A percentile compares a stretch with the other conserved stretches of the same genome.
Conservation (phyloP, 1,140 invertebrate species). For the Trachymyrmex cornetzi region DNA sequence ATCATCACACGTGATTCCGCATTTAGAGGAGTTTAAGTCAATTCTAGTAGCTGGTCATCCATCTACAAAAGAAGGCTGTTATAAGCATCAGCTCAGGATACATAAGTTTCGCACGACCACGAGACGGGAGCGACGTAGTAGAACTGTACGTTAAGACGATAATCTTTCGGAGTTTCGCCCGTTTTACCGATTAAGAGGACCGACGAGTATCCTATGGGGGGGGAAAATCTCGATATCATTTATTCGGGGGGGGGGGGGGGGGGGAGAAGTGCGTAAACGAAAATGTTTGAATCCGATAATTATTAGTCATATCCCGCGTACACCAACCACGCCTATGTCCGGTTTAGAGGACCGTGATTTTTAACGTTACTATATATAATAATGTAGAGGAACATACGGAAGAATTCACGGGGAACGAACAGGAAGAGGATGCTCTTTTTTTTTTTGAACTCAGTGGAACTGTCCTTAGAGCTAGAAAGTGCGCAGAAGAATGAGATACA, state of each 20-base stretch:
- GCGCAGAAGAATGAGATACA: constrained; percentile 38
- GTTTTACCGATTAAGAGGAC: constrained; percentile 45
- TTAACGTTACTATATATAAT: constrained; percentile 69
- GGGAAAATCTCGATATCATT: constrained; percentile 58
- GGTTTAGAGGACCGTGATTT: constrained; percentile 68
- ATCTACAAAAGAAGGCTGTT: constrained; percentile 70
- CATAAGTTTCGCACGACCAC: constrained; percentile 68
- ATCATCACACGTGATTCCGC: constrained; percentile 57
- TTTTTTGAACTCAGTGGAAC: constrained; percentile 62
- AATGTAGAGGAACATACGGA: constrained; percentile 43
- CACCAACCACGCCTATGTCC: constrained; percentile 73
- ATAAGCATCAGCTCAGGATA: constrained; percentile 73
- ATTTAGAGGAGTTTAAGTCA: constrained; percentile 70
- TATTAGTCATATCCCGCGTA: constrained; percentile 68
- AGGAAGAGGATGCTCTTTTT: constrained; percentile 38
- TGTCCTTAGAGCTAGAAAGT: constrained; percentile 53
- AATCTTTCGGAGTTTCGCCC: constrained; percentile 57
- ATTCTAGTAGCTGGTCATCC: constrained; percentile 73
- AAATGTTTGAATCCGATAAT: constrained; percentile 63
- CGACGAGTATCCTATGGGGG: constrained; percentile 25
- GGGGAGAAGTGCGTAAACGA: constrained; percentile 38
- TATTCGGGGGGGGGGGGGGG: neutral
- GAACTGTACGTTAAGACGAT: constrained; percentile 62
- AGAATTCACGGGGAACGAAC: constrained; percentile 29
- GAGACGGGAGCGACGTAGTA: constrained; percentile 60